Base-by-base conservation (phyloP, 2,888 invertebrate species). In the Meteorus colon region DNA sequence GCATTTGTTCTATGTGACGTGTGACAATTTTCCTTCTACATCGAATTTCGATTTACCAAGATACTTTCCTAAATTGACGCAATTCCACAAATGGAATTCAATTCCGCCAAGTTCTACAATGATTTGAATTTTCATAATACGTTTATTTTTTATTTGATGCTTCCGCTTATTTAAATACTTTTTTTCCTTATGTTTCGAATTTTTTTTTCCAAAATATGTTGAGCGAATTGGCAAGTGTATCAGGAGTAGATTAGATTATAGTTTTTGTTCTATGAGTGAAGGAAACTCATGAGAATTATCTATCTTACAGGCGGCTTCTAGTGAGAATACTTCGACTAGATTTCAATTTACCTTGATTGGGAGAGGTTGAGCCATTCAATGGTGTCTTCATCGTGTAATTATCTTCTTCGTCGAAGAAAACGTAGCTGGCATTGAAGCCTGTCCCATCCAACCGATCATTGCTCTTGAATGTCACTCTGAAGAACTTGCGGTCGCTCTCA, bases 381-480 rank as follows among this genome's bases (percentile, higher is more conserved):
- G 88, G 86, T 75, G 90, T 87, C 86, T 91, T 91, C 79, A 90
- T 88, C 75, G 91, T 92, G 82, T 90, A 91, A 80, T 90, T 90
- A 86, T 94, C 94, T 75, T 93, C 92, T 85, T 94, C 93, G 90
- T 94, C 93, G 86, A 94, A 90, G 90, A 98, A 98, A 86, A 95
- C 95, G 90, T 96, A 98, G 81, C 94, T 94, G 12, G 97, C 98
- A 86, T 96, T 95, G 90, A 99, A 99, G 65, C 98, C 98, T 37
- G 96, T 96, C 62, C 95, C 97, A 87, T 99, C 98, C 83, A 97
- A 94, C 81, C 97, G 93, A 89, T 97, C 96, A 89, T 99, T 98
- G 4, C 98, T 97, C 86, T 95, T 93, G 91, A 99, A 98, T 5
- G 97, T 96, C 70, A 99, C 96, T 84, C 97, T 93, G 91, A 98